These are phyloP conservation scores for Chionoecetes opilio DNA, from an alignment of 1,140 invertebrate genomes.

Conservation along the genomic window DNA sequence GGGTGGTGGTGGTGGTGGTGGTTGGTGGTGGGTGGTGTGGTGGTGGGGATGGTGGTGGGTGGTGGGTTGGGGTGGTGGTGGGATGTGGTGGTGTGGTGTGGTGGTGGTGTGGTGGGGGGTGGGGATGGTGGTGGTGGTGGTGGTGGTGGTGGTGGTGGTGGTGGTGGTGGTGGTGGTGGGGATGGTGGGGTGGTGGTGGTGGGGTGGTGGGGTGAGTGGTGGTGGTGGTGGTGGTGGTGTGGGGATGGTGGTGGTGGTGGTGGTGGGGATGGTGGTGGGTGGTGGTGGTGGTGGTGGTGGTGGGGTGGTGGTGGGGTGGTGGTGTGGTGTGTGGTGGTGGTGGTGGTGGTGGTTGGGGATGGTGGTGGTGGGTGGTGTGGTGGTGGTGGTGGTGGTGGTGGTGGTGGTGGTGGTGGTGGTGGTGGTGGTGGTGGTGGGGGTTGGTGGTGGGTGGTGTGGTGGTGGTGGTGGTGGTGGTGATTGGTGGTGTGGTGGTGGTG, in stretches of 20 bases:
- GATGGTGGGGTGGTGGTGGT: not conserved
- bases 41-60: not conserved
- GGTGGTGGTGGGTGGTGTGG: too few relatives aligned
- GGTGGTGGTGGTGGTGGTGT: slow-evolving; percentile 30
- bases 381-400: too few relatives aligned
- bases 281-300: too few relatives aligned
- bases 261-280: not conserved
- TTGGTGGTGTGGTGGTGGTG: too few relatives aligned
- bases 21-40: not conserved
- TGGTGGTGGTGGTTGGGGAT: too few relatives aligned
- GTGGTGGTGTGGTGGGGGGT: not conserved
- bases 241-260: slow-evolving; percentile 21
- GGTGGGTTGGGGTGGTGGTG: not conserved
- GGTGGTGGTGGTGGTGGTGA: too few relatives aligned
- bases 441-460: not conserved
- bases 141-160: not conserved
- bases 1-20: not conserved
- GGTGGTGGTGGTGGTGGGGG: not conserved
- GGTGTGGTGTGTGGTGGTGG: not conserved
- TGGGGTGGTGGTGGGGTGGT: not conserved
- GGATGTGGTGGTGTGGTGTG: not conserved
- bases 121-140: not conserved
- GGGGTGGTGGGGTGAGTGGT: not conserved
- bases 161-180: not conserved
- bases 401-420: too few relatives aligned